A percentile compares a stretch with the other conserved stretches of the same genome.
phyloP scores from a whole-genome alignment of 2,797 vertebrate species.

The Arrhamphus sclerolepis region DNA sequence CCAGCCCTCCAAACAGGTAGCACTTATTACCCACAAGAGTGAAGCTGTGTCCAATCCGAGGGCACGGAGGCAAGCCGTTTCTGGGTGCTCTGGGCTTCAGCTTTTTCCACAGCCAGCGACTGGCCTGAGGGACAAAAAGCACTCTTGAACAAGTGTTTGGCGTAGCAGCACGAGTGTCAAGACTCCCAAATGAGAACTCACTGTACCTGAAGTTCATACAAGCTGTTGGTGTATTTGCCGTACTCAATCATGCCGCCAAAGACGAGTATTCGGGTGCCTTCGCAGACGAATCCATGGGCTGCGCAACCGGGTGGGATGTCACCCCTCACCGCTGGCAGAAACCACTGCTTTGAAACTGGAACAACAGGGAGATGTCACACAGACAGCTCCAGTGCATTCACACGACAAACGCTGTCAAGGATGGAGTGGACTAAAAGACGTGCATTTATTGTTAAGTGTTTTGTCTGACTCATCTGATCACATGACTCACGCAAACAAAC shows the following conservation, averaged over 20 bases:
- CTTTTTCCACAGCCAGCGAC: constrained; percentile 98
- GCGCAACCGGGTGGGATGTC: constrained; percentile 98
- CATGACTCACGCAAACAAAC: too few relatives aligned
- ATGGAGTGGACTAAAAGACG: too few relatives aligned
- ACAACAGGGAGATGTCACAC: background rate
- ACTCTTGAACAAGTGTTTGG: background rate
- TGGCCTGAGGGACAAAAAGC: constrained; percentile 80
- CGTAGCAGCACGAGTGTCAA: background rate
- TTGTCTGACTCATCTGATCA: too few relatives aligned
- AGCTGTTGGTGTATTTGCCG: constrained; percentile 93
- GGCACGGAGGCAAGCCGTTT: constrained; percentile 86
- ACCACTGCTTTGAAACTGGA: constrained; percentile 95
- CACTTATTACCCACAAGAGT: constrained; percentile 93
- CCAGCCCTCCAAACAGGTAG: constrained; percentile 95
- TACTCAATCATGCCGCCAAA: constrained; percentile 99
- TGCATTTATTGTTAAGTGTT: too few relatives aligned
- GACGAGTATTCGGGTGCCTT: constrained; percentile 92
- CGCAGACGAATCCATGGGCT: constrained; percentile 95
- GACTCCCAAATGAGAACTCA: too few relatives aligned
- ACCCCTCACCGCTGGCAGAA: constrained; percentile 95
- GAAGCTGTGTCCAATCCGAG: constrained; percentile 95
- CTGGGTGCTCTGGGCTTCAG: constrained; percentile 89
- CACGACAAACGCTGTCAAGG: too few relatives aligned
- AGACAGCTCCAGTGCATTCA: background rate
- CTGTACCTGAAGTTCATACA: constrained; percentile 96